Base-by-base conservation (phyloP, 2,888 invertebrate species). In the Phoronis australis region DNA sequence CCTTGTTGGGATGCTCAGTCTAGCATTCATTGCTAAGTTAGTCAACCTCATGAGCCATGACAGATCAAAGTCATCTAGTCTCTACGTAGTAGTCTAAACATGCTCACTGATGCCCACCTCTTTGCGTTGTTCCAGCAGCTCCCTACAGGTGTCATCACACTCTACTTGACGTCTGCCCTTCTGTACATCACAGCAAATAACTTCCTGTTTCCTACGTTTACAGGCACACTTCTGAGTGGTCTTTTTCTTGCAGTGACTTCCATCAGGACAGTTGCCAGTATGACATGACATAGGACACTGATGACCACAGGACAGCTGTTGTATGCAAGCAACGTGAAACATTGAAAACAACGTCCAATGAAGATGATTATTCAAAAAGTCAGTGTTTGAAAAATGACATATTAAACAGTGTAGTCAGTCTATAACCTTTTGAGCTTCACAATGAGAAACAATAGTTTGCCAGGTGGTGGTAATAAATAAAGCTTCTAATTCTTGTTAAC, bases 291-390 rank as follows among this genome's bases (percentile, higher is more conserved):
- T 46, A 15, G 65, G 61, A 59, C 77, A 77, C 5, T 88, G 84
- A 77, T 95, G 94, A 0, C 90, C 88, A 77, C 94, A 95, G 5
- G 83, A 74, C 70, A 88, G 84, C 85, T 90, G 70, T n/a, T n/a
- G n/a, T n/a, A n/a, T n/a, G n/a, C n/a, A n/a, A n/a, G n/a, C n/a
- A n/a, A n/a, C n/a, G n/a, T n/a, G n/a, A n/a, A n/a, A n/a, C n/a
- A n/a, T n/a, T n/a, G n/a, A 48, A 52, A 41, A 56, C 22, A 42
- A 38, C 26, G 20, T 12, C 25, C 2, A 21, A 4, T 12, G 12
- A n/a, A 38, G 5, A 15, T 9, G 21, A 23, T 42, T 24, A n/a
- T n/a, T n/a, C 9, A 9, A 40, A 40, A 40, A 20, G 21, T 15
- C 9, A 20, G 40, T 12, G 9, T 15, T 40, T 40, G 9, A 15